Conservation (phyloP, 2,888 invertebrate genomes). For the Cacoxenus indagator region DNA sequence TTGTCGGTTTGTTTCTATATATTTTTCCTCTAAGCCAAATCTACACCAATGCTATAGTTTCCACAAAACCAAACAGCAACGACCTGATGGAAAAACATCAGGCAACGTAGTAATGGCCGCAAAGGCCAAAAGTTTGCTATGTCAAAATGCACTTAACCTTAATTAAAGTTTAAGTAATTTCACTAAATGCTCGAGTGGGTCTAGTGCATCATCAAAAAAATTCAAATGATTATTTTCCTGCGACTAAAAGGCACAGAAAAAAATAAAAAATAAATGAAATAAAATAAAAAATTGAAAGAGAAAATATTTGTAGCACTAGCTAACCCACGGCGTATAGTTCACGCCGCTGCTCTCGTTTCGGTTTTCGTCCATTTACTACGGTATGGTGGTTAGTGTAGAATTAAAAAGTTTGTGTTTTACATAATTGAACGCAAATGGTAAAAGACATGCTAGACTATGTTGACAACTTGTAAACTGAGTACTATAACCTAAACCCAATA, state of each 20-base stretch:
- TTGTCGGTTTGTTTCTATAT: no score
- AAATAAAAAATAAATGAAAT: not conserved
- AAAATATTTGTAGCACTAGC: constrained; percentile 7
- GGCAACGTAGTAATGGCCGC: not conserved
- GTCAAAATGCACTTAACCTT: constrained; percentile 21
- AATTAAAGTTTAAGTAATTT: constrained; percentile 21
- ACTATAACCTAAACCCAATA: not conserved
- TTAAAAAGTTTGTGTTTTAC: not conserved
- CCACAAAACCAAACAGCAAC: no score
- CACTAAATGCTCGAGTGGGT: constrained; percentile 13
- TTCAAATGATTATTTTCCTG: not conserved
- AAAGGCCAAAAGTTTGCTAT: constrained; percentile 2
- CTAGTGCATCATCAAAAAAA: not conserved
- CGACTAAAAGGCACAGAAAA: not conserved
- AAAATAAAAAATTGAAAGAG: not conserved
- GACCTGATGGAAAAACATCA: not conserved
- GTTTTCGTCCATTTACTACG: not conserved
- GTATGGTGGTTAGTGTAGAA: not conserved
- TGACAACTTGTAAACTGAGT: not conserved
- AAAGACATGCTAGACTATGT: not conserved
- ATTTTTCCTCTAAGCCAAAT: no score
- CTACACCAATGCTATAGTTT: no score
- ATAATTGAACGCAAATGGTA: constrained; percentile 6
- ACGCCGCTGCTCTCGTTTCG: not conserved
- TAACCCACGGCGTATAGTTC: not conserved